Conservation (phyloP, 2,888 invertebrate genomes). For the Hyles lineata region DNA sequence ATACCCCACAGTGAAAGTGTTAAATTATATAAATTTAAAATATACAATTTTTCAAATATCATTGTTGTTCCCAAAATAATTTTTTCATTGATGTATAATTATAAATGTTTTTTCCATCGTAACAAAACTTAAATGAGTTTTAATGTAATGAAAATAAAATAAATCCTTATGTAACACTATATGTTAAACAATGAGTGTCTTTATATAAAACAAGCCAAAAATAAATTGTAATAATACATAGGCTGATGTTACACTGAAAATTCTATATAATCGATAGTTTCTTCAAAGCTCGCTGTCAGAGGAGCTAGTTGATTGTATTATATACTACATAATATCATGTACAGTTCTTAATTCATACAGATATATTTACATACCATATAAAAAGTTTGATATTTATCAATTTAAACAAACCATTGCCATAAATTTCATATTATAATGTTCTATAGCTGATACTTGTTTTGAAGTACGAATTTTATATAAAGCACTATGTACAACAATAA, state of each 20-base stretch:
- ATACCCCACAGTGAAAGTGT: constrained; percentile 5
- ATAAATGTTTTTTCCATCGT: constrained; percentile 34
- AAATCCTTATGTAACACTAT: constrained; percentile 22
- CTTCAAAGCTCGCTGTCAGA: not conserved
- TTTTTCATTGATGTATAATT: constrained; percentile 33
- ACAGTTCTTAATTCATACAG: too few species aligned
- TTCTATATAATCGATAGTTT: not conserved
- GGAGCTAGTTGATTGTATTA: not conserved
- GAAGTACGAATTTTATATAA: too few species aligned
- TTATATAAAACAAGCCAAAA: constrained; percentile 36
- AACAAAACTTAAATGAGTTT: constrained; percentile 9
- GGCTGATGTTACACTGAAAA: constrained; percentile 5
- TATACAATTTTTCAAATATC: constrained; percentile 15
- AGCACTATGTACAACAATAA: too few species aligned
- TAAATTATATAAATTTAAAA: not conserved
- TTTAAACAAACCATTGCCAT: too few species aligned
- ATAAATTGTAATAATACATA: constrained; percentile 32
- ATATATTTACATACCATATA: too few species aligned
- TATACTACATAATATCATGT: not conserved
- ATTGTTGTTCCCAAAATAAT: constrained; percentile 25
- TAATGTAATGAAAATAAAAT: constrained; percentile 24
- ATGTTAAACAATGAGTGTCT: constrained; percentile 30
- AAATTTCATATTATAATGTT: too few species aligned
- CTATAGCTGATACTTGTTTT: too few species aligned
- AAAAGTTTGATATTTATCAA: too few species aligned